A percentile compares a stretch with the other conserved stretches of the same genome.
Conservation (phyloP, 2,113 vertebrate genomes). For the Rhineura floridana region DNA sequence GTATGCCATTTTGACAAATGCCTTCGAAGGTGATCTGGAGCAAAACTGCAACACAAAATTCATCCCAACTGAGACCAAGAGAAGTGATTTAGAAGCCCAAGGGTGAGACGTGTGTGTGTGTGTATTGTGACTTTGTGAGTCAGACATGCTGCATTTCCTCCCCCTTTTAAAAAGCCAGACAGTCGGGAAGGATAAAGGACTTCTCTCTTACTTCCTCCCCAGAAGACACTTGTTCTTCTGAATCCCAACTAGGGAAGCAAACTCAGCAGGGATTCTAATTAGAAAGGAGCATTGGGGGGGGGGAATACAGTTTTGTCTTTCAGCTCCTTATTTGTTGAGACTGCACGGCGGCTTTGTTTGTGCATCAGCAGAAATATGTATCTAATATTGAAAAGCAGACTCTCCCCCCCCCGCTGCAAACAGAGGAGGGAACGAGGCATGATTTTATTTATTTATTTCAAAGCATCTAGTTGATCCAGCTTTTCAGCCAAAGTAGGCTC, state of each 20-base stretch:
- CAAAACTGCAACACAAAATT: neutral
- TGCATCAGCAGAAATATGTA: conserved; percentile 38
- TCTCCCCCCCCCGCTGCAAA: neutral
- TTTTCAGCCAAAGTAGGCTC: too few species aligned
- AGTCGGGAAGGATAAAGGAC: neutral
- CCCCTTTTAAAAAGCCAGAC: conserved; percentile 15
- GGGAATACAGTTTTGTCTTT: conserved; percentile 33
- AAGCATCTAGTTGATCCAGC: too few species aligned
- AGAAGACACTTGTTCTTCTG: neutral
- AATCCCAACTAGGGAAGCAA: conserved; percentile 18
- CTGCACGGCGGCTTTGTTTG: conserved; percentile 29
- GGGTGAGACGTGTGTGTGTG: too few species aligned
- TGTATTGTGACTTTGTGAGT: neutral
- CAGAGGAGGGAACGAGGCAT: too few species aligned
- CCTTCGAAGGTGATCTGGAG: neutral
- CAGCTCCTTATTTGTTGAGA: conserved; percentile 42
- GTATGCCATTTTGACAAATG: too few species aligned
- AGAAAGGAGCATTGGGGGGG: conserved; percentile 16
- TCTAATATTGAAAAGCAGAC: conserved; percentile 3
- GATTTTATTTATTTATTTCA: neutral
- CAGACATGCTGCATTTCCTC: neutral
- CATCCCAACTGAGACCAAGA: neutral
- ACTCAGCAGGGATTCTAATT: conserved; percentile 30
- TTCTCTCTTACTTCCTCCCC: neutral
- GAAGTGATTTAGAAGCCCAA: neutral